A percentile compares a stretch with the other conserved stretches of the same genome.
Evolutionary conservation across 2,113 vertebrate genomes (phyloP).

Genomic region (Paramormyrops kingsleyae): DNA sequence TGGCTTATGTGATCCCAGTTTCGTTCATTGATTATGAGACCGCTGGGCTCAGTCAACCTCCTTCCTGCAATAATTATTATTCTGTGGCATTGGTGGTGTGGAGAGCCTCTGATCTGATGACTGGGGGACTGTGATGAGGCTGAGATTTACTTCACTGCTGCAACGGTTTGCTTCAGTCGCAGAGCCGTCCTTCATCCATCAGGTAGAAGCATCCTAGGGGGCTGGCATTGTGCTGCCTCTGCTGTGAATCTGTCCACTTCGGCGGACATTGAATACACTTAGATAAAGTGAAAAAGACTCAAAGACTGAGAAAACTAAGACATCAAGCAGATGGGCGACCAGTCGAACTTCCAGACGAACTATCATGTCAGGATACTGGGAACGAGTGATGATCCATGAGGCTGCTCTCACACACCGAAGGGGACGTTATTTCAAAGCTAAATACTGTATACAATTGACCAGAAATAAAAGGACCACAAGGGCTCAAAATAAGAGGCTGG

Average conservation of each 20-base stretch:
- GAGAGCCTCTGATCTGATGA: neutral
- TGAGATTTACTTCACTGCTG: neutral
- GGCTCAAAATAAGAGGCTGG: neutral
- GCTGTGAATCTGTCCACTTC: neutral
- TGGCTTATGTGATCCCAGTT: neutral
- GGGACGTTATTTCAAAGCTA: neutral
- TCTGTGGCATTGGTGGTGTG: neutral
- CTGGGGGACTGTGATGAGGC: neutral
- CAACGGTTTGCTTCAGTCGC: neutral
- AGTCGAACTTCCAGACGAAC: neutral
- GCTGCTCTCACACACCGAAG: neutral
- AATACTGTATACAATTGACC: neutral
- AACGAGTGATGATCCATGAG: neutral
- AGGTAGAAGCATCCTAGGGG: neutral
- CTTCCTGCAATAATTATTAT: neutral
- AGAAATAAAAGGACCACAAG: no score
- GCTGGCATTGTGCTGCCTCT: neutral
- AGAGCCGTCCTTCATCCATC: neutral
- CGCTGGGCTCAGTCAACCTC: neutral
- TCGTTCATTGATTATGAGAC: neutral
- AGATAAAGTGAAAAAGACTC: neutral
- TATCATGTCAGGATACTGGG: neutral
- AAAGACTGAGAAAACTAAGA: neutral
- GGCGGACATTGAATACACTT: neutral
- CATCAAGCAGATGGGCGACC: neutral